Percentiles rank a stretch among this genome's conserved stretches.
These are phyloP conservation scores for Oryctes rhinoceros DNA, from an alignment of 1,140 invertebrate species.

Conservation along the genomic window DNA sequence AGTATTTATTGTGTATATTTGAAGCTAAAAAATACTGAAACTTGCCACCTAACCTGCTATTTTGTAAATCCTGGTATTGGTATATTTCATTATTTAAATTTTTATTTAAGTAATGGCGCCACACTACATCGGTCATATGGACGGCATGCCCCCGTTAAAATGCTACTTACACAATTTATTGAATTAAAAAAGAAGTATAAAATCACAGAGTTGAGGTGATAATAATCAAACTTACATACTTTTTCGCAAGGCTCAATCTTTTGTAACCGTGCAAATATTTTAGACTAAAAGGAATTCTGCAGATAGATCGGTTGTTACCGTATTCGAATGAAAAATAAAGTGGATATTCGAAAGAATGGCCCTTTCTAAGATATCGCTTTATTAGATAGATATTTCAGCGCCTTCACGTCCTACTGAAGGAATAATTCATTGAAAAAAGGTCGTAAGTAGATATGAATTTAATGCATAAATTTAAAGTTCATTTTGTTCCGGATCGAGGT, in stretches of 20 bases:
- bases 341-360: background rate
- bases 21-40: too few relatives aligned
- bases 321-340: background rate
- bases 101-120: too few relatives aligned
- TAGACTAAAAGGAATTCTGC: background rate
- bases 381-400: constrained; percentile 21
- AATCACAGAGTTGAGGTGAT: too few relatives aligned
- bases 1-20: too few relatives aligned
- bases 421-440: constrained; percentile 30
- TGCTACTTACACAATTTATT: too few relatives aligned
- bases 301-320: background rate
- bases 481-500: constrained; percentile 21
- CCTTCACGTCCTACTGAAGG: background rate
- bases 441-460: constrained; percentile 33
- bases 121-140: too few relatives aligned
- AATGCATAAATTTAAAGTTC: constrained; percentile 34
- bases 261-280: background rate
- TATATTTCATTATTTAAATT: too few relatives aligned
- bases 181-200: too few relatives aligned
- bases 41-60: too few relatives aligned
- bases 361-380: background rate
- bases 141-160: too few relatives aligned
- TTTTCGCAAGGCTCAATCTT: background rate
- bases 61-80: too few relatives aligned
- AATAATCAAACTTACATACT: background rate